Evolutionary conservation across 2,797 vertebrate genomes (phyloP), one percentile per base, ranked within the genome.

Genomic region (Scarus forsteni): DNA sequence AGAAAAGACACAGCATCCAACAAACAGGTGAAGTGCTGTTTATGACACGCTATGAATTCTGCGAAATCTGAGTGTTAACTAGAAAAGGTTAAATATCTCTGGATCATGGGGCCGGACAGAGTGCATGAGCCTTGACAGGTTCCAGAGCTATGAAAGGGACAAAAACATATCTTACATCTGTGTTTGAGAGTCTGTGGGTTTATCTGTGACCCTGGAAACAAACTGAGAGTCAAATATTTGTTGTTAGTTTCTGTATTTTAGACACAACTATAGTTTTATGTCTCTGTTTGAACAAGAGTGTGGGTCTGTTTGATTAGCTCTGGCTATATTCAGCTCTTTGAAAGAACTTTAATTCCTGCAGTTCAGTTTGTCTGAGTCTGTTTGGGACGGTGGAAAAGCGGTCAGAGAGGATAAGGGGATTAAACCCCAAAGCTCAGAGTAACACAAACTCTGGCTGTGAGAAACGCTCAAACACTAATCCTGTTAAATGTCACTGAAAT

Each of bases 201-300:
- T 84, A 71, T 78, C 79, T 66, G 12, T 63, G 10, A 57, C 19
- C 8, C 10, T 14, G 46, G 62, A 67, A 50, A 65, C 61, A 68
- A 67, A 65, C 44, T 54, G 39, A 77, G 82, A 87, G 81, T 85
- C 76, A 73, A 84, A 89, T 66, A 85, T 85, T 76, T 75, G 64
- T 68, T 14, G 48, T 78, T 27, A 63, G 61, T 19, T 70, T 45
- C 71, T n/a, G 36, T 60, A 77, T 86, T 63, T 70, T 36, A 52
- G 19, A 56, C 56, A 46, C 62, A 54, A 46, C 38, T 43, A 18
- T 42, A 65, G 27, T n/a, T 66, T 42, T 48, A 18, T 10, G 64
- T 6, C 27, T 50, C 45, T 18, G 36, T 7, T 0, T 50, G 59
- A 69, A 66, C 40, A 38, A 42, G 74, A 73, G 65, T 70, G 58